Evolutionary conservation across 1,140 invertebrate species (phyloP).

Genomic region (Hypothenemus hampei): DNA sequence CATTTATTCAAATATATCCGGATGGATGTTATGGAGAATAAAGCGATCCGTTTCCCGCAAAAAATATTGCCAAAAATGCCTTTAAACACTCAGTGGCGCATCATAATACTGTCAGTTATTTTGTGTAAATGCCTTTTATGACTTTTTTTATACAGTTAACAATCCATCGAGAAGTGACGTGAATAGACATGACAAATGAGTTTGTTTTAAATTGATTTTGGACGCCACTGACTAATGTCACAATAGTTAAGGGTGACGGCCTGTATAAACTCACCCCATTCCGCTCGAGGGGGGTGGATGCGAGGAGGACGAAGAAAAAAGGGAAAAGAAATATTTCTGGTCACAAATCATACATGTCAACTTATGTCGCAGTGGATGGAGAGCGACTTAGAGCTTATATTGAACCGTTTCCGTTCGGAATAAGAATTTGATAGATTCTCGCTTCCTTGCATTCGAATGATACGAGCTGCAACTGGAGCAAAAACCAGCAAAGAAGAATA

Average conservation of each 20-base stretch:
- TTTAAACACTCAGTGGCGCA: conserved; percentile 15
- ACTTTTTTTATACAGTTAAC: too few relatives aligned
- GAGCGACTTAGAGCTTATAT: conserved; percentile 26
- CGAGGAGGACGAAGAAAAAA: too few relatives aligned
- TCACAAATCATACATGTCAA: conserved; percentile 28
- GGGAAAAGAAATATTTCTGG: conserved; percentile 27
- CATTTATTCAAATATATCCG: conserved; percentile 27
- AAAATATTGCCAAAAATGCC: conserved; percentile 23
- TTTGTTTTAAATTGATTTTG: background rate
- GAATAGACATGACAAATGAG: background rate
- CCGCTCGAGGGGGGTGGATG: background rate
- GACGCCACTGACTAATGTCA: conserved; percentile 21
- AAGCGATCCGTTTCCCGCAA: conserved; percentile 16
- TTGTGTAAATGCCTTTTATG: too few relatives aligned
- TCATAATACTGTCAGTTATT: background rate
- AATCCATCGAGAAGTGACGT: background rate
- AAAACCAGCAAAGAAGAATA: too few relatives aligned
- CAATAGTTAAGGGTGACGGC: conserved; percentile 23
- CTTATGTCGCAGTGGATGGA: conserved; percentile 26
- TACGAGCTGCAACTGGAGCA: background rate
- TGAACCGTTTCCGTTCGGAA: conserved; percentile 23
- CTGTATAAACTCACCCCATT: conserved; percentile 28
- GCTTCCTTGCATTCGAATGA: too few relatives aligned
- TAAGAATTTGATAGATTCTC: conserved; percentile 14
- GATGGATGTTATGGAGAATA: conserved; percentile 21